Evolutionary conservation across 2,888 invertebrate species (phyloP).

Genomic region (Volucella zonaria): DNA sequence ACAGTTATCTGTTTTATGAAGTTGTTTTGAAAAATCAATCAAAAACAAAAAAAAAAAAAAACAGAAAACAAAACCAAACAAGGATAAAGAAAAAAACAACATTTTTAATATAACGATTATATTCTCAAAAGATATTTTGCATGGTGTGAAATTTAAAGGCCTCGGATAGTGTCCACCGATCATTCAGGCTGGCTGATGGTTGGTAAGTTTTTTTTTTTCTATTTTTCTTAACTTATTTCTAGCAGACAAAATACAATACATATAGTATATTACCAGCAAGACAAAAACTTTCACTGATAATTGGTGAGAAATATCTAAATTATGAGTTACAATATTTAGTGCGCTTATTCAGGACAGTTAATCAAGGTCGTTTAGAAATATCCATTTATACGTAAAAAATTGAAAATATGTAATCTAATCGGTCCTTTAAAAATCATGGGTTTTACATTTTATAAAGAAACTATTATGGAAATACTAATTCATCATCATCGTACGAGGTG

Average conservation of each 20-base stretch:
- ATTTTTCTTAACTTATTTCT: constrained; percentile 4
- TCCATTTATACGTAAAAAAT: too few species aligned
- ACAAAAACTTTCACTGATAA: not conserved
- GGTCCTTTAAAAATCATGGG: too few species aligned
- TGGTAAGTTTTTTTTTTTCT: constrained; percentile 50
- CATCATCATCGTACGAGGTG: too few species aligned
- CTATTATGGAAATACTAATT: too few species aligned
- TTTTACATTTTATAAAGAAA: too few species aligned
- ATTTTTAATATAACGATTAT: constrained; percentile 61
- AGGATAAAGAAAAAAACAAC: constrained; percentile 21
- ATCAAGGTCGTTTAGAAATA: too few species aligned
- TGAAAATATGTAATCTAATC: too few species aligned
- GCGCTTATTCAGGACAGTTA: too few species aligned
- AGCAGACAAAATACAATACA: not conserved
- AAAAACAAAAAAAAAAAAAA: constrained; percentile 14
- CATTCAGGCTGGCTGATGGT: constrained; percentile 68
- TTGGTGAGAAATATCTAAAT: too few species aligned
- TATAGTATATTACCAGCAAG: too few species aligned
- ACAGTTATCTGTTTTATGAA: constrained; percentile 24
- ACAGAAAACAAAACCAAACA: constrained; percentile 2
- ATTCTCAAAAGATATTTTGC: constrained; percentile 60
- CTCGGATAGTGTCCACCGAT: constrained; percentile 75
- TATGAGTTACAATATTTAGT: too few species aligned
- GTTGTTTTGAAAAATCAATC: constrained; percentile 13
- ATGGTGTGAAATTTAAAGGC: constrained; percentile 77